Evolutionary conservation across 2,888 invertebrate genomes (phyloP).

Genomic region (Ctenicera cuprea): DNA sequence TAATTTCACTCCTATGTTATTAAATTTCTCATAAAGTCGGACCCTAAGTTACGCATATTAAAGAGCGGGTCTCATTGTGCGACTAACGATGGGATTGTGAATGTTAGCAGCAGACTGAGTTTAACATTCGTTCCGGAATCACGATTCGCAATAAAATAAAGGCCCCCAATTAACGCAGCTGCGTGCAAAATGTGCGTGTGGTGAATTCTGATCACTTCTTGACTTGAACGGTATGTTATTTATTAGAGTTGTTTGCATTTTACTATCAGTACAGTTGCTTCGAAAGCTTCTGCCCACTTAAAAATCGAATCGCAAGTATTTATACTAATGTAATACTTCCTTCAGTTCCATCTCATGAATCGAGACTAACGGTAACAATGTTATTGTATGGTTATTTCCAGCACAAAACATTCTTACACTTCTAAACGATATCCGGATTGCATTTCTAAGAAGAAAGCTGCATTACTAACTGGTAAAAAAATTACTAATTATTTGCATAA

Average conservation of each 20-base stretch:
- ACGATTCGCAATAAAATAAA: slow-evolving; percentile 66
- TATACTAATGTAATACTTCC: background rate
- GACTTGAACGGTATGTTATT: slow-evolving; percentile 47
- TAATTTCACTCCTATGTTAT: slow-evolving; percentile 61
- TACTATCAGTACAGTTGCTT: slow-evolving; percentile 38
- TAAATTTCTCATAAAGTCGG: slow-evolving; percentile 66
- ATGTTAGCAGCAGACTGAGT: slow-evolving; percentile 54
- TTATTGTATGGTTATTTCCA: too few relatives aligned
- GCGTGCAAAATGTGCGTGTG: slow-evolving; percentile 65
- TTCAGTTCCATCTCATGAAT: background rate
- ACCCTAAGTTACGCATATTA: slow-evolving; percentile 63
- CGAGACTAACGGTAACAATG: too few relatives aligned
- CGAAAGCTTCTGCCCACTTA: slow-evolving; percentile 15
- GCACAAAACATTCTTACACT: too few relatives aligned
- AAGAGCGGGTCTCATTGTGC: slow-evolving; percentile 62
- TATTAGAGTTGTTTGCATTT: slow-evolving; percentile 52
- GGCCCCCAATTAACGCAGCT: slow-evolving; percentile 66
- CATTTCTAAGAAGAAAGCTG: too few relatives aligned
- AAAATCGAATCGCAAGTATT: slow-evolving; percentile 2
- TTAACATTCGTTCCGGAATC: slow-evolving; percentile 59
- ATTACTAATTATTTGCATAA: too few relatives aligned
- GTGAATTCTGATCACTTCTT: slow-evolving; percentile 62
- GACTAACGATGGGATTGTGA: slow-evolving; percentile 61
- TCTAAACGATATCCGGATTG: too few relatives aligned
- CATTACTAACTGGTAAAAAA: too few relatives aligned